Conservation (phyloP, 2,888 invertebrate genomes). For the Nomada fucata region DNA sequence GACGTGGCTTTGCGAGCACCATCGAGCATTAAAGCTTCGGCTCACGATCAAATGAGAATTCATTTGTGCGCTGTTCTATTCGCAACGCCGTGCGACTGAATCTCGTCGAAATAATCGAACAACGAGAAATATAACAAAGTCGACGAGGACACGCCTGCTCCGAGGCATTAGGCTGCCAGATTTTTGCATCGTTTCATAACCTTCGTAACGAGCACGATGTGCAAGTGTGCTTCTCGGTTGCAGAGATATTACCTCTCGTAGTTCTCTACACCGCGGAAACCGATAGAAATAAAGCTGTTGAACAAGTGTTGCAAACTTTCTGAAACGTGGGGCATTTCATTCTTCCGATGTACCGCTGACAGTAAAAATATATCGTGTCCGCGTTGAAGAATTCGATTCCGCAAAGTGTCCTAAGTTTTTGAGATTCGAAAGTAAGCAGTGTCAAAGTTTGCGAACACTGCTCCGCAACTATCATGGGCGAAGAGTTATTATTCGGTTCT, state of each 20-base stretch:
- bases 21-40: not conserved
- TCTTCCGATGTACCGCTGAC: not conserved
- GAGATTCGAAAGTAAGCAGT: not conserved
- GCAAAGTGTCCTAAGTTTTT: not conserved
- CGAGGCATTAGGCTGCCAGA: not conserved
- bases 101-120: not conserved
- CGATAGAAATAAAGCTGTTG: not conserved
- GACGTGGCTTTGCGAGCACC: constrained; percentile 25
- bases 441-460: not conserved
- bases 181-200: constrained; percentile 3
- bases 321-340: not conserved
- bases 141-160: constrained; percentile 11
- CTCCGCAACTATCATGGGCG: not conserved
- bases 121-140: not conserved
- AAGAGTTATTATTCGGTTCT: too few species aligned
- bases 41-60: constrained; percentile 6
- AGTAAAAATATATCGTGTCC: not conserved
- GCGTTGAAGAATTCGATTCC: not conserved
- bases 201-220: not conserved
- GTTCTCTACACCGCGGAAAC: not conserved
- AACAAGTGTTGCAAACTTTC: not conserved
- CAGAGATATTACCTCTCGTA: not conserved
- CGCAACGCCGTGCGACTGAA: not conserved
- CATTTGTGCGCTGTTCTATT: constrained; percentile 1
- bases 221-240: not conserved